A percentile compares a stretch with the other conserved stretches of the same genome.
phyloP scores from a whole-genome alignment of 2,113 vertebrate genomes.

The Lathamus discolor region DNA sequence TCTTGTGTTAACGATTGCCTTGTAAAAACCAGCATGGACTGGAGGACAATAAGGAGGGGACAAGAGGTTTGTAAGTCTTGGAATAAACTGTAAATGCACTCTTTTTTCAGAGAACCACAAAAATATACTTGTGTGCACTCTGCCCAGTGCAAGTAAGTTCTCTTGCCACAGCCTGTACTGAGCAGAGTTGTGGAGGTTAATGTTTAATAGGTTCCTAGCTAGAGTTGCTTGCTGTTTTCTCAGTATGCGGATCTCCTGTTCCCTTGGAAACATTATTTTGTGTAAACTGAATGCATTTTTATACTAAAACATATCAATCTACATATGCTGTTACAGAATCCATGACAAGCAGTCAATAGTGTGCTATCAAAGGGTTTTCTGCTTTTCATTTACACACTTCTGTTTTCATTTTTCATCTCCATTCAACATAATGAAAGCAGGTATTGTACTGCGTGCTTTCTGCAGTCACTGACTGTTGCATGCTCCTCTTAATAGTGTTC shows the following conservation, averaged over 20 bases:
- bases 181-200: slow-evolving; percentile 2
- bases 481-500: neutral
- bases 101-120: neutral
- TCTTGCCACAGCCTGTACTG: neutral
- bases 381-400: neutral
- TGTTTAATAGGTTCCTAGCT: neutral
- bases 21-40: neutral
- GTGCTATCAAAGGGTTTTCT: neutral
- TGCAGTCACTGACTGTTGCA: neutral
- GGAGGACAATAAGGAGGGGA: neutral
- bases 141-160: neutral
- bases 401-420: neutral
- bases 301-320: neutral
- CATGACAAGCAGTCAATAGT: neutral
- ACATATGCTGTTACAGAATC: neutral
- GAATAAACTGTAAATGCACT: neutral
- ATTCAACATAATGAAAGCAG: neutral
- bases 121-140: neutral
- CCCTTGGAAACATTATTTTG: neutral
- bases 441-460: neutral
- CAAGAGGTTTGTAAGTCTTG: neutral
- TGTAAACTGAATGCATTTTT: neutral
- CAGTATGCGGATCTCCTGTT: neutral
- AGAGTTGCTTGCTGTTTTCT: neutral
- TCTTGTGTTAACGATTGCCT: neutral